Percentiles rank a stretch among this genome's conserved stretches.
Evolutionary conservation across 2,797 vertebrate genomes (phyloP).

Genomic region (Helostoma temminkii): DNA sequence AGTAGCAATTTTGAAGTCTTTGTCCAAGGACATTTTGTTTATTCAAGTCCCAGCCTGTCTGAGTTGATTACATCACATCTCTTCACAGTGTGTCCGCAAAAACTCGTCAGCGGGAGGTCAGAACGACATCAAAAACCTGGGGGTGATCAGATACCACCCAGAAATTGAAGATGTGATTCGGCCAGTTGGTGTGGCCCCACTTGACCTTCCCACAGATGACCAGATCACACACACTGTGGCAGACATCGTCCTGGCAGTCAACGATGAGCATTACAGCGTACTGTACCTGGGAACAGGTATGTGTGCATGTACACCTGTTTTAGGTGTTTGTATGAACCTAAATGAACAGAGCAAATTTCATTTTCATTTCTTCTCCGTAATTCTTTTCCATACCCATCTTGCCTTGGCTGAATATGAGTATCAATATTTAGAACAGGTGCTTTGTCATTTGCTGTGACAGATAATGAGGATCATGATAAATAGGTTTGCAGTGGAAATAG

Average conservation of each 20-base stretch:
- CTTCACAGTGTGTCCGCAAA: conserved; percentile 77
- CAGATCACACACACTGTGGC: conserved; percentile 86
- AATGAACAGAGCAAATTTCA: too few relatives aligned
- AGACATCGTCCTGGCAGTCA: conserved; percentile 82
- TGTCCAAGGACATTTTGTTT: conserved; percentile 33
- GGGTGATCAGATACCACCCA: conserved; percentile 84
- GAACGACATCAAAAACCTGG: conserved; percentile 80
- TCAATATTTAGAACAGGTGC: too few relatives aligned
- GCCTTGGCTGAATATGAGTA: too few relatives aligned
- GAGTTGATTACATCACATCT: conserved; percentile 12
- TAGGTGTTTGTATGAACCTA: too few relatives aligned
- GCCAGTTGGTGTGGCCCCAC: conserved; percentile 81
- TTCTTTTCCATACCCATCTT: too few relatives aligned
- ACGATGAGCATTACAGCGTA: conserved; percentile 85
- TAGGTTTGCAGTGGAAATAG: too few relatives aligned
- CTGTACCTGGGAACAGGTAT: conserved; percentile 88
- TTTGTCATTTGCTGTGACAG: too few relatives aligned
- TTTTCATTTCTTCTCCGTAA: too few relatives aligned
- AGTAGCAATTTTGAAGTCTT: conserved; percentile 36
- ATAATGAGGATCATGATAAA: too few relatives aligned
- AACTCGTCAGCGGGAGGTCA: conserved; percentile 65
- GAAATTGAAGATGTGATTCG: conserved; percentile 86
- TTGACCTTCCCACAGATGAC: conserved; percentile 84
- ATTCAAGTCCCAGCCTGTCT: not conserved
- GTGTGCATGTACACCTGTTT: conserved; percentile 10